Evolutionary conservation across 1,140 invertebrate species (phyloP), one percentile per base, ranked within the genome.

Genomic region (Calycopis cecrops): DNA sequence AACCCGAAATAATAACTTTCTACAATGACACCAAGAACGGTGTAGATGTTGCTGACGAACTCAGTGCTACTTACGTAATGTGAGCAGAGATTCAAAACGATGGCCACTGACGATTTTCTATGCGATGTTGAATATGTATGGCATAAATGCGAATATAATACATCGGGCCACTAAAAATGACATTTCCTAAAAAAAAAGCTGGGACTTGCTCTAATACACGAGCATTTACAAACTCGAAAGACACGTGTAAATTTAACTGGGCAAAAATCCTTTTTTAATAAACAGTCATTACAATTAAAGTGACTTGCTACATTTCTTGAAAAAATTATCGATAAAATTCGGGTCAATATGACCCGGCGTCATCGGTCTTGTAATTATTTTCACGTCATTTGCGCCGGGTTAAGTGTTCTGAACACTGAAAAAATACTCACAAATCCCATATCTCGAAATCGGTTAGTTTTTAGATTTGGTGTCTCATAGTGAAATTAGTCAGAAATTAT

Each of bases 311-410:
- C n/a, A n/a, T 35, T 35, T 48, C 44, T 47, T 48, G 11, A 47
- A 48, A 17, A n/a, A n/a, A n/a, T n/a, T n/a, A n/a, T 48, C 47
- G 9, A 49, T 48, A 35, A 21, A 48, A 35, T 55, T 48, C 44
- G 47, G 54, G 33, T 28, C 42, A 55, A 48, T 37, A 21, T 38
- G 33, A 54, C 40, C 44, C 44, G 54, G 35, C 34, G 54, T 55
- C 44, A 55, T 49, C 34, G 14, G 48, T 21, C 12, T 55, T 7
- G 54, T 37, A 37, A 11, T 55, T 55, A 55, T 54, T 48, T 55
- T 55, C 44, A 48, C 42, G 28, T 55, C 54, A 48, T 18, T 55
- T 35, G 33, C 42, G 54, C 54, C 54, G 54, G 34, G 42, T 28
- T 28, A n/a, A n/a, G n/a, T n/a, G n/a, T n/a, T n/a, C n/a, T n/a